A percentile compares a stretch with the other conserved stretches of the same genome.
Conservation (phyloP, 2,888 invertebrate species). For the Acleris holmiana region DNA sequence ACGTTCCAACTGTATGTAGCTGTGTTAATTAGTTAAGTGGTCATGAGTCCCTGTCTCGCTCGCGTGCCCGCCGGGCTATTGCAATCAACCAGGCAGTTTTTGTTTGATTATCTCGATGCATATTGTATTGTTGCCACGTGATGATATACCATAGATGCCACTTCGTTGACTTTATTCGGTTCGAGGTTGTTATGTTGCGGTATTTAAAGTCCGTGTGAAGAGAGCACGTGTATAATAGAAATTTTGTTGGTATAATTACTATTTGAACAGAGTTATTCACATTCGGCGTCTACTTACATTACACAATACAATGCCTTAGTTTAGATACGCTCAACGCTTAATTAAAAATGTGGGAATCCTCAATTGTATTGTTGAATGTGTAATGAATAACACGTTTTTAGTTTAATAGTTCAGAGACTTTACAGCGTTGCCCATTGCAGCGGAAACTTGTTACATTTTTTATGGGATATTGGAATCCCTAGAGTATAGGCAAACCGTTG, state of each 20-base stretch:
- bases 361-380: slow-evolving; percentile 13
- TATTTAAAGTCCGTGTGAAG: slow-evolving; percentile 27
- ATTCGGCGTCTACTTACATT: slow-evolving; percentile 8
- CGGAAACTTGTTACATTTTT: slow-evolving; percentile 9
- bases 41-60: slow-evolving; percentile 56
- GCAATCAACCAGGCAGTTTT: slow-evolving; percentile 44
- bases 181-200: slow-evolving; percentile 16
- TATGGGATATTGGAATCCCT: slow-evolving; percentile 17
- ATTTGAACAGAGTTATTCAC: slow-evolving; percentile 4
- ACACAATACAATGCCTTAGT: slow-evolving; percentile 5
- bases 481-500: slow-evolving; percentile 15
- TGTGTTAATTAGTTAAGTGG: slow-evolving; percentile 73
- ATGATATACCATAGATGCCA: slow-evolving; percentile 19
- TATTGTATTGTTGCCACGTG: slow-evolving; percentile 18
- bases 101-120: slow-evolving; percentile 32
- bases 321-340: slow-evolving; percentile 13
- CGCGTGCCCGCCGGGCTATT: slow-evolving; percentile 51
- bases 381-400: slow-evolving; percentile 17
- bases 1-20: slow-evolving; percentile 43
- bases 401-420: background rate
- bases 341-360: slow-evolving; percentile 25
- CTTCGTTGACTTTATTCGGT: slow-evolving; percentile 22
- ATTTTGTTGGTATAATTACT: slow-evolving; percentile 18
- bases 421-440: background rate
- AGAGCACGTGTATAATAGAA: background rate